A percentile compares a stretch with the other conserved stretches of the same genome.
phyloP scores from a whole-genome alignment of 2,113 vertebrate genomes.

The Octodon degus region DNA sequence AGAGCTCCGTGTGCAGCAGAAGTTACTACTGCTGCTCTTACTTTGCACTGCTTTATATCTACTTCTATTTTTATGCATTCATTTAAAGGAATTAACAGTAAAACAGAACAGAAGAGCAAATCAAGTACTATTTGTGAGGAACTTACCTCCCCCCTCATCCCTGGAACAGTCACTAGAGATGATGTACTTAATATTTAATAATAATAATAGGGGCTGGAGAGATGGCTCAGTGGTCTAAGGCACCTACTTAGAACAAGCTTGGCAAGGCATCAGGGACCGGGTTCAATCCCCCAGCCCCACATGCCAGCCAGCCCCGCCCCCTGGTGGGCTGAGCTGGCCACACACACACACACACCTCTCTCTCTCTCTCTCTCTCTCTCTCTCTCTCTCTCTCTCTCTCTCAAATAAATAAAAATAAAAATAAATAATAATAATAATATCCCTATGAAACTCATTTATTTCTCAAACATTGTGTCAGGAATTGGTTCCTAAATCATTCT shows the following conservation, averaged over 20 bases:
- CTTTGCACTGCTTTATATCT: neutral
- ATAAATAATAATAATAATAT: neutral
- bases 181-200: neutral
- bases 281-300: no score
- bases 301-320: no score
- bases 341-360: no score
- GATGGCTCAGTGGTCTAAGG: no score
- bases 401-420: no score
- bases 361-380: no score
- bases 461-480: neutral
- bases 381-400: no score
- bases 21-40: neutral
- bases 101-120: constrained; percentile 24
- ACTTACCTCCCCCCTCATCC: neutral
- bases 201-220: no score
- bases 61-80: neutral
- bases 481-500: constrained; percentile 25
- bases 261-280: no score
- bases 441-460: neutral
- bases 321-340: no score
- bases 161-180: neutral
- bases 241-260: no score
- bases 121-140: neutral
- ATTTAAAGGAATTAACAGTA: neutral
- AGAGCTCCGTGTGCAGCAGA: neutral